Conservation (phyloP, 2,888 invertebrate genomes). For the Hypolimnas misippus region DNA sequence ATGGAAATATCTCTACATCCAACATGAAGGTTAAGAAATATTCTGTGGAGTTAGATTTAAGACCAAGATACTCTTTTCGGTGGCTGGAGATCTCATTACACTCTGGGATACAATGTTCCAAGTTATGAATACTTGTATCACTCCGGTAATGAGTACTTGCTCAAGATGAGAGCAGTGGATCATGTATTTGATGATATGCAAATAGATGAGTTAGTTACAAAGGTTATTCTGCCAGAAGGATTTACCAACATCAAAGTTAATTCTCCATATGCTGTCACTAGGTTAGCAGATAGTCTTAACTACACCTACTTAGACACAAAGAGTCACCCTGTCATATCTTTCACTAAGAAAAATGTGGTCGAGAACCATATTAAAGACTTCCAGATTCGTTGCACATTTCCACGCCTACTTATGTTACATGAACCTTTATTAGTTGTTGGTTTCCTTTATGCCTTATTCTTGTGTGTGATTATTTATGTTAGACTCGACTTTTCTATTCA, state of each 20-base stretch:
- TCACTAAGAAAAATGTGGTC: conserved; percentile 93
- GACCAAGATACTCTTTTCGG: conserved; percentile 99
- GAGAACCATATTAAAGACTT: conserved; percentile 99
- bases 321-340: conserved; percentile 94
- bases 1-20: conserved; percentile 99
- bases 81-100: conserved; percentile 99
- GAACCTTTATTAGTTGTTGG: conserved; percentile 96
- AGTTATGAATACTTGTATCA: conserved; percentile 97
- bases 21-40: conserved; percentile 94
- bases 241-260: conserved; percentile 91
- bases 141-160: conserved; percentile 89
- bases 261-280: conserved; percentile 91
- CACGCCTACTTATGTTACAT: conserved; percentile 92
- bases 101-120: conserved; percentile 98
- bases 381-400: conserved; percentile 94
- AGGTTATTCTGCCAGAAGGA: conserved; percentile 97
- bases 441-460: conserved; percentile 95
- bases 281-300: conserved; percentile 89
- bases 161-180: conserved; percentile 97
- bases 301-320: conserved; percentile 97
- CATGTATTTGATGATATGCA: conserved; percentile 99
- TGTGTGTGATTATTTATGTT: conserved; percentile 96
- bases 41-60: conserved; percentile 96
- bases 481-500: conserved; percentile 97
- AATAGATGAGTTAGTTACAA: conserved; percentile 94